Base-by-base conservation (phyloP, 2,113 vertebrate genomes). In the Pelecanus crispus region DNA sequence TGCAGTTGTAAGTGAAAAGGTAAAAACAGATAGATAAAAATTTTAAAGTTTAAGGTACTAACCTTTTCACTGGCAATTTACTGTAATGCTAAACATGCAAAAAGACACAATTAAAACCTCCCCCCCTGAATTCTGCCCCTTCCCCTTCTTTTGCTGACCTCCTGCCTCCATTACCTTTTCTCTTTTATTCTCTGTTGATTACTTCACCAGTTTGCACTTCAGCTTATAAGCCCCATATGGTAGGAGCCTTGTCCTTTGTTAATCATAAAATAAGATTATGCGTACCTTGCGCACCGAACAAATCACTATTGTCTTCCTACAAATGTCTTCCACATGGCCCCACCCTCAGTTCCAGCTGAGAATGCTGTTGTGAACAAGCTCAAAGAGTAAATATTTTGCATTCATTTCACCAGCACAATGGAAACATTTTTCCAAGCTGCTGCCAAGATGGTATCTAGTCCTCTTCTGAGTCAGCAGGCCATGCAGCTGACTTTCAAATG, bases 331-430 rank as follows among this genome's bases (percentile, higher is more conserved):
- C 82, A 36, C 75, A 25, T 38, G 49, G 81, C 86, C 75, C 66
- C 86, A 81, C 88, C 93, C 94, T 92, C 56, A 1, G 68, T 83
- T 87, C 89, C 95, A 93, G 86, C 81, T 92, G 86, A 96, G 93
- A 94, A 93, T 45, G 95, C 94, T 93, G 96, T 93, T 96, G 93
- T 91, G 88, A 96, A 90, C 87, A 89, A 94, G 95, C 94, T 71
- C 58, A 92, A 90, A 94, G 93, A 65, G 62, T 67, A 93, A 96
- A 89, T 92, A 86, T 75, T 88, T 97, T 95, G 93, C 78, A 95
- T 96, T 96, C 82, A 94, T 71, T 81, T 92, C 93, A 81, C 84
- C 80, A 93, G 77, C 91, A 94, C 94, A 81, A 92, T 91, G 96
- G 94, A 94, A 92, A 94, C 96, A 83, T 95, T 95, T 93, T 92